Conservation (phyloP, 2,113 vertebrate species). For the Narcine bancroftii region DNA sequence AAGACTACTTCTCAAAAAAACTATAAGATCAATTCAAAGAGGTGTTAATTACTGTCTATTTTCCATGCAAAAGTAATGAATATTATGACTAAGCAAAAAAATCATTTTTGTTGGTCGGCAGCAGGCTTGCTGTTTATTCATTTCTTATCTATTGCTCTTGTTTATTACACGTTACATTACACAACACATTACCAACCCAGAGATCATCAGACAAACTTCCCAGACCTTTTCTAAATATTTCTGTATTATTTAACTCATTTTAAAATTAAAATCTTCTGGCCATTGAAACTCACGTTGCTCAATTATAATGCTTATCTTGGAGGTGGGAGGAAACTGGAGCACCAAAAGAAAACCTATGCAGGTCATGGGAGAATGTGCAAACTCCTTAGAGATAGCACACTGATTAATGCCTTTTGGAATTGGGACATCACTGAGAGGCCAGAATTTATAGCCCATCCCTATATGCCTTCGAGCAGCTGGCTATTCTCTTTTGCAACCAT, state of each 20-base stretch:
- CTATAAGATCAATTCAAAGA: not conserved
- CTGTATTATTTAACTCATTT: not conserved
- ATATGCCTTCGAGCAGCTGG: not conserved
- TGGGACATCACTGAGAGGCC: not conserved
- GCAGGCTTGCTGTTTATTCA: not conserved
- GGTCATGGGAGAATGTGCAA: no score
- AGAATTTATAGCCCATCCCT: not conserved
- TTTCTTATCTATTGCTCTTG: not conserved
- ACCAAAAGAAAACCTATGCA: no score
- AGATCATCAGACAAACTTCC: not conserved
- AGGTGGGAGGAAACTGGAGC: no score
- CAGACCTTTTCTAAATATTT: not conserved
- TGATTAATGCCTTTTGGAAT: not conserved
- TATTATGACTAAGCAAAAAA: not conserved
- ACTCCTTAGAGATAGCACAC: no score
- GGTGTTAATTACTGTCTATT: constrained; percentile 7
- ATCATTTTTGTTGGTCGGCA: not conserved
- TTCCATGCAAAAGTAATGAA: constrained; percentile 3
- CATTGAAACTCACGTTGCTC: no score
- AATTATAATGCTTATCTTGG: no score
- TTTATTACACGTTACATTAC: not conserved
- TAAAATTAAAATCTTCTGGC: no score
- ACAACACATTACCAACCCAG: no score
- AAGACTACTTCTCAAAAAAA: not conserved
- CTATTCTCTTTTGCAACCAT: no score